phyloP scores from a whole-genome alignment of 37 sponge, comb jelly and placozoan genomes.

The Hormiphora californensis region DNA sequence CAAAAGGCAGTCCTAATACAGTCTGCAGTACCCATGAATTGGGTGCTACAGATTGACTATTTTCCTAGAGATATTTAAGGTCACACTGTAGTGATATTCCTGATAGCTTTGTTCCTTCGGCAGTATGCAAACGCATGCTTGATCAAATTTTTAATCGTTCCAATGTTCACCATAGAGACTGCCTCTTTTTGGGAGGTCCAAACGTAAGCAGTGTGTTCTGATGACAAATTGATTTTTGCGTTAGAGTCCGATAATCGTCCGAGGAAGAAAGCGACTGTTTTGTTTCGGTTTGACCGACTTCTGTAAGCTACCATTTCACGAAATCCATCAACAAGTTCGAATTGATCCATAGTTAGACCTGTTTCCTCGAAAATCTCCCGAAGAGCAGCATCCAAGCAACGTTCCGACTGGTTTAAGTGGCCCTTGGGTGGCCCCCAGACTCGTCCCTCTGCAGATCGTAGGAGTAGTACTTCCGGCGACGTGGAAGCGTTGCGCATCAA shows the following conservation, averaged over 20 bases:
- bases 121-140: not conserved
- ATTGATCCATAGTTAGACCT: not conserved
- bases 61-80: too few species aligned
- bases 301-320: conserved; percentile 21
- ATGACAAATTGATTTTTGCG: not conserved
- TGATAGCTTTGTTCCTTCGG: too few species aligned
- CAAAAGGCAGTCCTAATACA: too few species aligned
- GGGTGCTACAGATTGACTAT: too few species aligned
- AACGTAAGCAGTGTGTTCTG: conserved; percentile 25
- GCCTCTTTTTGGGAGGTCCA: conserved; percentile 1
- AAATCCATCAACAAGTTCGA: conserved; percentile 33
- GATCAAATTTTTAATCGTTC: not conserved
- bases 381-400: conserved; percentile 25
- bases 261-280: conserved; percentile 41
- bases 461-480: not conserved
- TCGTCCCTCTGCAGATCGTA: conserved; percentile 34
- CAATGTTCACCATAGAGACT: not conserved
- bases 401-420: conserved; percentile 11
- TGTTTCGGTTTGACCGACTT: conserved; percentile 20
- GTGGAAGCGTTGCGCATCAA: not conserved
- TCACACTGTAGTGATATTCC: too few species aligned
- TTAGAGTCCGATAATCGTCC: not conserved
- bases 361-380: conserved; percentile 50
- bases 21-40: too few species aligned
- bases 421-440: conserved; percentile 40